Evolutionary conservation across 2,888 invertebrate species (phyloP).

Genomic region (Chesias legatella): DNA sequence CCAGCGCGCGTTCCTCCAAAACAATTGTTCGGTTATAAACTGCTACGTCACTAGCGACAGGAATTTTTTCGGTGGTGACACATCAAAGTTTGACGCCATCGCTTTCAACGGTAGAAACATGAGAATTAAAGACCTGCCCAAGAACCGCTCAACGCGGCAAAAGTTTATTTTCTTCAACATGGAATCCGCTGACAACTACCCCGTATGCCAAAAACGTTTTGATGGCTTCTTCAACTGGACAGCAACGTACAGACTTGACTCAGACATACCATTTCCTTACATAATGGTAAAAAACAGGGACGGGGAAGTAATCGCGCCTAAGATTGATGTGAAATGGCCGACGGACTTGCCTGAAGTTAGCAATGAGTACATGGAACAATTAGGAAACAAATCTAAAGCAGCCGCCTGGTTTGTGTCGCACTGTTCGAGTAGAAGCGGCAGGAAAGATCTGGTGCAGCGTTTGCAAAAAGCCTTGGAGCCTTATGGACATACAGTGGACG

Average conservation of each 20-base stretch:
- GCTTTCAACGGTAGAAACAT: slow-evolving; percentile 62
- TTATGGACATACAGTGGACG: slow-evolving; percentile 61
- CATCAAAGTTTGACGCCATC: slow-evolving; percentile 56
- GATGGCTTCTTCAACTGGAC: slow-evolving; percentile 73
- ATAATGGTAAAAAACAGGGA: slow-evolving; percentile 45
- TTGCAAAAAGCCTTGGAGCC: slow-evolving; percentile 42
- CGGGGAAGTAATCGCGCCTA: slow-evolving; percentile 57
- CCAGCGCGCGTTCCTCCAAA: slow-evolving; percentile 51
- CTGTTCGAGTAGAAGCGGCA: slow-evolving; percentile 49
- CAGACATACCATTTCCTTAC: slow-evolving; percentile 61
- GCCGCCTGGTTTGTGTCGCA: slow-evolving; percentile 73
- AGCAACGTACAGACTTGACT: slow-evolving; percentile 61
- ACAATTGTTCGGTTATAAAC: slow-evolving; percentile 56
- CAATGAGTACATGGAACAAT: slow-evolving; percentile 34
- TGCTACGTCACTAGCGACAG: slow-evolving; percentile 57
- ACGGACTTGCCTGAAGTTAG: slow-evolving; percentile 30
- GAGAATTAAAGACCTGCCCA: slow-evolving; percentile 38
- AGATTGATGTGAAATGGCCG: slow-evolving; percentile 43
- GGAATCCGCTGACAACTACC: slow-evolving; percentile 65
- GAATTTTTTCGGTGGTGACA: slow-evolving; percentile 43
- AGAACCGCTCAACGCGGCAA: slow-evolving; percentile 46
- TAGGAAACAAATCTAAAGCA: slow-evolving; percentile 55
- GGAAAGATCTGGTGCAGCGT: slow-evolving; percentile 40
- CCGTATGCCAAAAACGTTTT: slow-evolving; percentile 47
- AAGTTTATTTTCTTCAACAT: slow-evolving; percentile 64